Percentiles rank a stretch among this genome's conserved stretches.
Conservation (phyloP, 2,113 vertebrate genomes). For the Prunella himalayana region DNA sequence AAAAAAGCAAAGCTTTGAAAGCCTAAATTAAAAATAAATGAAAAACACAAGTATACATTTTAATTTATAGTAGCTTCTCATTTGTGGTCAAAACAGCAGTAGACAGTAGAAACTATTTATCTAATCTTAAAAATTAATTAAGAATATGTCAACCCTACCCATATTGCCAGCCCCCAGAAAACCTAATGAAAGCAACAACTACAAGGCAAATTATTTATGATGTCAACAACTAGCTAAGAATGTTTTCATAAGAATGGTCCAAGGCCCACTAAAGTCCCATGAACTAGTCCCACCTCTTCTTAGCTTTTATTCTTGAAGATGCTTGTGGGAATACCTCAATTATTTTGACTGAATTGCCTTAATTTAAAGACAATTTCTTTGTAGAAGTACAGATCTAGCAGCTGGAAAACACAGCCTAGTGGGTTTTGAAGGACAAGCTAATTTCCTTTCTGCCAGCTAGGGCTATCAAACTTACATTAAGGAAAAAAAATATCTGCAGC, state of each 20-base stretch:
- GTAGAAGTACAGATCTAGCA: neutral
- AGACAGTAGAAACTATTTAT: neutral
- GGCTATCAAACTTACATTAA: neutral
- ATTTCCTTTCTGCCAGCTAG: neutral
- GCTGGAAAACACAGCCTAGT: neutral
- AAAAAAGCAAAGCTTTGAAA: neutral
- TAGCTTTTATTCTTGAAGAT: neutral
- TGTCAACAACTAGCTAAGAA: neutral
- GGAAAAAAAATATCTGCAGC: neutral
- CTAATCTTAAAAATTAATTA: neutral
- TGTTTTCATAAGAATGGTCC: neutral
- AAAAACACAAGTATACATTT: slow-evolving; percentile 1
- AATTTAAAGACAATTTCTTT: neutral
- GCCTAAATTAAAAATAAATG: slow-evolving; percentile 26
- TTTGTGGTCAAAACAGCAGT: neutral
- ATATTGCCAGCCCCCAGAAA: neutral
- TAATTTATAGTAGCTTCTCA: neutral
- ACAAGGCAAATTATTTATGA: neutral
- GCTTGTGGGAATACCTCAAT: neutral
- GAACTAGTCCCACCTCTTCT: neutral
- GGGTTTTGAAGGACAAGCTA: neutral
- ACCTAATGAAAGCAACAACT: neutral
- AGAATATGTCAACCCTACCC: neutral
- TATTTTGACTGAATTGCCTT: neutral
- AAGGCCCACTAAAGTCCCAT: neutral